A percentile compares a stretch with the other conserved stretches of the same genome.
phyloP scores from a whole-genome alignment of 2,797 vertebrate species.

The Podarcis siculus region DNA sequence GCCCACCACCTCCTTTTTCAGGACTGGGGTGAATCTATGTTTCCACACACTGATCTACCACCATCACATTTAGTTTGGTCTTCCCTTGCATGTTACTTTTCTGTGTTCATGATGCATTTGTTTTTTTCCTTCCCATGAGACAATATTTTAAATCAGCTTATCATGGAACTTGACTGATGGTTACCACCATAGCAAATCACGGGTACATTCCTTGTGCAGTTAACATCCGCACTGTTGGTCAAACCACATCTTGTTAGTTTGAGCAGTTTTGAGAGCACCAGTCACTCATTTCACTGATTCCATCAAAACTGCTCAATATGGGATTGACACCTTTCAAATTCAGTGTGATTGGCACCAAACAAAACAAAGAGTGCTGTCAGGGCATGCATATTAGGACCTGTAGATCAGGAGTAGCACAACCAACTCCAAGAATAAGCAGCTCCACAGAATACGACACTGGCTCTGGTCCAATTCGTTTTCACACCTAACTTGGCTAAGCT shows the following conservation, averaged over 20 bases:
- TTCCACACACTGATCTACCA: background rate
- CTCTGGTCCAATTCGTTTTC: conserved; percentile 30
- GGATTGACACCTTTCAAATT: background rate
- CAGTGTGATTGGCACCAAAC: background rate
- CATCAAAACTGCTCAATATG: background rate
- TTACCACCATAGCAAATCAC: background rate
- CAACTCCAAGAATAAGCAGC: conserved; percentile 15
- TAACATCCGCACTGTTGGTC: background rate
- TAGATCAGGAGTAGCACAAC: background rate
- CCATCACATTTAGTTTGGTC: background rate
- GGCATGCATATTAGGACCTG: background rate
- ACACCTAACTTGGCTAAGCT: conserved; percentile 44
- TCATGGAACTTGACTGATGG: background rate
- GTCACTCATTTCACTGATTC: no score
- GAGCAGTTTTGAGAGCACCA: background rate
- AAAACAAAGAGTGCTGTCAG: background rate
- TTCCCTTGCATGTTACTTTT: background rate
- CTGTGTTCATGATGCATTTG: background rate
- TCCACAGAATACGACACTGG: conserved; percentile 1
- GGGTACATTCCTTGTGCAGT: background rate
- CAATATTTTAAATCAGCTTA: background rate
- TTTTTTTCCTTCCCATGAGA: background rate
- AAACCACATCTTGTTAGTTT: background rate
- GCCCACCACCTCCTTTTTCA: background rate
- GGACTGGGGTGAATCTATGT: background rate